A percentile compares a stretch with the other conserved stretches of the same genome.
These are phyloP conservation scores for Avahi laniger DNA, from an alignment of 2,797 vertebrate genomes.

Conservation along the genomic window DNA sequence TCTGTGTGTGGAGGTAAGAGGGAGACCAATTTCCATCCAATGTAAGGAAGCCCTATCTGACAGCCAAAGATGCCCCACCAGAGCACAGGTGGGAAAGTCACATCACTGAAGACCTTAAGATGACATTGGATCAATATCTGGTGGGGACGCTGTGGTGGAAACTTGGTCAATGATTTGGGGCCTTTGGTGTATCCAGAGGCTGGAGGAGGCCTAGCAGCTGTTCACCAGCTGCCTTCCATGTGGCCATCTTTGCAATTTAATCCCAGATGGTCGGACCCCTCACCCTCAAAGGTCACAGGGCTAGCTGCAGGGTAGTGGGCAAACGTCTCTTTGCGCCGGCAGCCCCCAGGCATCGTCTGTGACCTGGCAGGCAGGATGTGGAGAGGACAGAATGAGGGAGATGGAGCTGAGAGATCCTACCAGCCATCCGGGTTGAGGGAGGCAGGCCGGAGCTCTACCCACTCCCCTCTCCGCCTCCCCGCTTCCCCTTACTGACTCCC, in stretches of 20 bases:
- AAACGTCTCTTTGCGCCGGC: not conserved
- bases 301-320: constrained; percentile 13
- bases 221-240: constrained; percentile 51
- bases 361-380: not conserved
- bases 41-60: not conserved
- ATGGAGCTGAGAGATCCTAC: not conserved
- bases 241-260: not conserved
- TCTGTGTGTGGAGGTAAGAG: not conserved
- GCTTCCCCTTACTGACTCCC: not conserved
- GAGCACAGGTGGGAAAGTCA: not conserved
- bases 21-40: not conserved
- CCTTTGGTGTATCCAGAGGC: not conserved
- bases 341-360: not conserved
- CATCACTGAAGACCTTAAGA: not conserved
- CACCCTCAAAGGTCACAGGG: constrained; percentile 56
- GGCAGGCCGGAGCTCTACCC: not conserved
- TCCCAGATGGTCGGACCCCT: constrained; percentile 45
- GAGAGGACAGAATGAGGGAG: not conserved
- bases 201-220: constrained; percentile 55
- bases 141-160: not conserved
- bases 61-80: not conserved
- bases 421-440: not conserved
- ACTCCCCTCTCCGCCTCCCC: not conserved
- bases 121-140: not conserved
- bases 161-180: not conserved